phyloP scores from a whole-genome alignment of 2,888 invertebrate species.

The Sylvicola cinctus region DNA sequence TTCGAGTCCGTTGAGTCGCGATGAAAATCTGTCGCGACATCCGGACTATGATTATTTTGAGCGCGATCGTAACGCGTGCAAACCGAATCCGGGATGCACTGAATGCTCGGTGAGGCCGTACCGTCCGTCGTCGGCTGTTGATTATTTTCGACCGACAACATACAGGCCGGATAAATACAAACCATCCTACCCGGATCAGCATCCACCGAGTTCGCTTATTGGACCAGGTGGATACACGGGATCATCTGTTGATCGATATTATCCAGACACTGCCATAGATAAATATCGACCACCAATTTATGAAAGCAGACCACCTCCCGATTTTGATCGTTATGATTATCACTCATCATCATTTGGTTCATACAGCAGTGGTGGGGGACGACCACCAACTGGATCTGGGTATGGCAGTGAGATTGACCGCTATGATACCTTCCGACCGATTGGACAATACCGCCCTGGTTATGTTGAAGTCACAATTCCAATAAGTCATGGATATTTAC shows the following conservation, averaged over 20 bases:
- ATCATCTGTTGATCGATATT: not conserved
- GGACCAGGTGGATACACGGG: constrained; percentile 13
- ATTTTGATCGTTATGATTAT: constrained; percentile 18
- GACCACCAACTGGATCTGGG: constrained; percentile 9
- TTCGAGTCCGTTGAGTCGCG: constrained; percentile 26
- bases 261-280: not conserved
- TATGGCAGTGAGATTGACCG: constrained; percentile 18
- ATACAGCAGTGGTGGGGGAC: constrained; percentile 8
- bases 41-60: constrained; percentile 65
- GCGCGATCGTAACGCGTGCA: constrained; percentile 48
- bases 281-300: constrained; percentile 13
- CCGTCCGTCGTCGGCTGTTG: constrained; percentile 10
- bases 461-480: constrained; percentile 16
- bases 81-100: constrained; percentile 20
- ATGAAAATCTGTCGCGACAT: constrained; percentile 26
- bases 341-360: constrained; percentile 8
- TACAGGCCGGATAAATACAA: constrained; percentile 13
- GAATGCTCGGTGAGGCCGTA: constrained; percentile 17
- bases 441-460: not conserved
- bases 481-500: constrained; percentile 11
- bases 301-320: constrained; percentile 13
- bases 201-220: constrained; percentile 9
- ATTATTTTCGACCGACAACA: constrained; percentile 6
- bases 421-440: constrained; percentile 13
- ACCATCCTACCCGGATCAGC: constrained; percentile 9